Conservation (phyloP, 2,797 vertebrate species). For the Mormyrops boulengeri region DNA sequence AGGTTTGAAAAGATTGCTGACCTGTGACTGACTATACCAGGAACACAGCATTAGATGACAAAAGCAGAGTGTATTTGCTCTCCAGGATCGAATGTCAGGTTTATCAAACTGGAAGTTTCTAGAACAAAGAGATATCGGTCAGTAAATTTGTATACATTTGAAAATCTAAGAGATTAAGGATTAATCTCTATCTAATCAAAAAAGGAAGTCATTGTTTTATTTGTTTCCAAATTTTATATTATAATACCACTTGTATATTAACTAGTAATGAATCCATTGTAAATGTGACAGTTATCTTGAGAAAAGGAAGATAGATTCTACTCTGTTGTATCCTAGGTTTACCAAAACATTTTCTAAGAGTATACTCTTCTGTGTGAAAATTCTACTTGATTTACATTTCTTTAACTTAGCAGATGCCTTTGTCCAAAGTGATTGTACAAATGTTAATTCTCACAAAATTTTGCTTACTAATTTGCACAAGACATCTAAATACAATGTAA, state of each 20-base stretch:
- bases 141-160: slow-evolving; percentile 19
- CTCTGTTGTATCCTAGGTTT: background rate
- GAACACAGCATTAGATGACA: background rate
- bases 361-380: background rate
- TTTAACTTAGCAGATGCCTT: too few relatives aligned
- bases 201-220: background rate
- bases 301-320: background rate
- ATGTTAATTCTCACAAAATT: background rate
- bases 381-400: background rate
- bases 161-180: background rate
- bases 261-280: background rate
- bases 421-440: background rate
- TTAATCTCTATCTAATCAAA: background rate
- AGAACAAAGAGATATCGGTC: background rate
- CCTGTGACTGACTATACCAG: background rate
- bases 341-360: background rate
- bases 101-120: background rate
- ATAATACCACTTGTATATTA: background rate
- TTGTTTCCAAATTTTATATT: background rate
- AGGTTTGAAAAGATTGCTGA: background rate
- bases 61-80: background rate
- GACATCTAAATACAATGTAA: background rate
- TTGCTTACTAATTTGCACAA: background rate
- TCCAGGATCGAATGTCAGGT: background rate
- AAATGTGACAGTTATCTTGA: background rate